A percentile compares a stretch with the other conserved stretches of the same genome.
phyloP scores from a whole-genome alignment of 2,888 invertebrate species.

The Tachina lurida region DNA sequence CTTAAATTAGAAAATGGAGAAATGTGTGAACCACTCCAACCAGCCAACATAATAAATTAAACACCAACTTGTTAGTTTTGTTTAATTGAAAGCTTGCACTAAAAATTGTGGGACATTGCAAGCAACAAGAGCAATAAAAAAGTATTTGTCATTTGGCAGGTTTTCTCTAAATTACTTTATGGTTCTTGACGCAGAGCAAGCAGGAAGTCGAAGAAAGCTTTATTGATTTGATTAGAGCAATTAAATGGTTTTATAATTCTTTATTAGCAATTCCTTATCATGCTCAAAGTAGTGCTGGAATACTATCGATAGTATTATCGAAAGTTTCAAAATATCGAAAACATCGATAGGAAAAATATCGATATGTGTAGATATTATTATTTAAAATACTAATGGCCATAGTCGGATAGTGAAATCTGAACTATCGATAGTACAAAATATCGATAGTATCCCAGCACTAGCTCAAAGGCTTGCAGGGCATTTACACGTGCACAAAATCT shows the following conservation, averaged over 20 bases:
- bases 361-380: too few species aligned
- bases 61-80: slow-evolving; percentile 39
- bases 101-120: slow-evolving; percentile 36
- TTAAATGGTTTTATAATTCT: neutral
- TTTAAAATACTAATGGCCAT: too few species aligned
- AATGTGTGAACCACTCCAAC: slow-evolving; percentile 61
- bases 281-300: too few species aligned
- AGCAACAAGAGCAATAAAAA: neutral
- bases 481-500: too few species aligned
- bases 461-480: too few species aligned
- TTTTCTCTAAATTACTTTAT: slow-evolving; percentile 29
- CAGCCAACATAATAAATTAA: neutral
- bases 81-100: slow-evolving; percentile 41
- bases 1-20: slow-evolving; percentile 65
- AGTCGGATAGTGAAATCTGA: too few species aligned
- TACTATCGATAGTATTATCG: too few species aligned
- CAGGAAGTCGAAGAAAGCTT: slow-evolving; percentile 28
- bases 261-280: neutral
- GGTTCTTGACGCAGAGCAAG: neutral
- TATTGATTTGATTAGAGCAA: neutral
- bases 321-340: too few species aligned
- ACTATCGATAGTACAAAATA: too few species aligned
- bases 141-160: slow-evolving; percentile 36
- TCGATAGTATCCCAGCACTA: too few species aligned
- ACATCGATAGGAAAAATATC: too few species aligned